A percentile compares a stretch with the other conserved stretches of the same genome.
Evolutionary conservation across 2,113 vertebrate genomes (phyloP).

Genomic region (Corythornis madagascariensis): DNA sequence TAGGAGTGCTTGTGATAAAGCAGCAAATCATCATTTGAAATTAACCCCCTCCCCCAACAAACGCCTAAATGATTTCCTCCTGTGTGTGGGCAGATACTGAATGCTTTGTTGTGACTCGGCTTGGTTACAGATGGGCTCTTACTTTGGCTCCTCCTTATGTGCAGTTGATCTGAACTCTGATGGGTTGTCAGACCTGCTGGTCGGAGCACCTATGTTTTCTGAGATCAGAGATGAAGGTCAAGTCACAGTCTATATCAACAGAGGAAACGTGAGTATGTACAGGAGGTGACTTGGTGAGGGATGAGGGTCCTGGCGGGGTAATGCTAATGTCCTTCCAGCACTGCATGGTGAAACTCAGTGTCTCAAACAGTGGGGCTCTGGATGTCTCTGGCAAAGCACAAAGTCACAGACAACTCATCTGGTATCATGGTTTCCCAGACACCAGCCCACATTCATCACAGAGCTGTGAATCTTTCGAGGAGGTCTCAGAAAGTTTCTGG

Average conservation of each 20-base stretch:
- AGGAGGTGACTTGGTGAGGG: background rate
- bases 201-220: slow-evolving; percentile 97
- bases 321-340: background rate
- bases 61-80: slow-evolving; percentile 24
- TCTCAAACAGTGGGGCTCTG: background rate
- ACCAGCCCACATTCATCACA: background rate
- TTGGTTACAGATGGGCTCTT: slow-evolving; percentile 99
- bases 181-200: slow-evolving; percentile 95
- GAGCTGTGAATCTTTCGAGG: background rate
- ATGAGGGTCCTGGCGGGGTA: background rate
- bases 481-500: slow-evolving; percentile 11
- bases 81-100: slow-evolving; percentile 78
- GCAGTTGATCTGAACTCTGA: slow-evolving; percentile 98
- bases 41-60: background rate
- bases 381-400: background rate
- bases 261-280: slow-evolving; percentile 91
- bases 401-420: background rate
- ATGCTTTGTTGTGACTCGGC: slow-evolving; percentile 86
- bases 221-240: slow-evolving; percentile 95
- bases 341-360: background rate
- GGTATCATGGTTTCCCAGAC: background rate
- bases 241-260: slow-evolving; percentile 95
- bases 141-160: slow-evolving; percentile 99
- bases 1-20: background rate
- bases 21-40: background rate